phyloP scores from a whole-genome alignment of 1,140 invertebrate species.

The Hylaeus volcanicus region DNA sequence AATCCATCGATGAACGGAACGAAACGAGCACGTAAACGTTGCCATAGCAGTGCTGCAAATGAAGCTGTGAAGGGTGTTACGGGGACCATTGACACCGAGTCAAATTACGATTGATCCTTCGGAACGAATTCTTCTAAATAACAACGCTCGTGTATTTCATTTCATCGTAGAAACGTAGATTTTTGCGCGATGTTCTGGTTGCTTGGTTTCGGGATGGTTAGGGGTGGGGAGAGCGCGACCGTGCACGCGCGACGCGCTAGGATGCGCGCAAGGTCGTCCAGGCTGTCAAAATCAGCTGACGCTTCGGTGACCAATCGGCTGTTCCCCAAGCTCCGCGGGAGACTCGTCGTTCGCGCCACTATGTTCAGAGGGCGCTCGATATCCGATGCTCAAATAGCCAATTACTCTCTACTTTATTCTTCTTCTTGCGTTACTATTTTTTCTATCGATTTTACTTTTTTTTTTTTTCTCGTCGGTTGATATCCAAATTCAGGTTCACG shows the following conservation, averaged over 20 bases:
- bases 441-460: not conserved
- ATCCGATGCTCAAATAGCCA: too few relatives aligned
- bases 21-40: conserved; percentile 34
- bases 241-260: conserved; percentile 28
- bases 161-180: too few relatives aligned
- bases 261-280: conserved; percentile 62
- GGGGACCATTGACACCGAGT: too few relatives aligned
- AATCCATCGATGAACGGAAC: conserved; percentile 38
- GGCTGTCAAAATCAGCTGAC: conserved; percentile 73
- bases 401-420: not conserved
- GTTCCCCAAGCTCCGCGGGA: conserved; percentile 44
- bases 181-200: too few relatives aligned
- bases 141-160: too few relatives aligned
- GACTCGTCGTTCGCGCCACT: not conserved
- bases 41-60: not conserved
- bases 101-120: too few relatives aligned
- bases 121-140: too few relatives aligned
- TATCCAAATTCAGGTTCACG: not conserved
- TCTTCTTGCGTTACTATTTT: too few relatives aligned
- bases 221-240: not conserved
- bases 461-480: not conserved
- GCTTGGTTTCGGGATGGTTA: not conserved
- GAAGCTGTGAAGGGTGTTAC: too few relatives aligned
- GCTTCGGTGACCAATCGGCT: conserved; percentile 62
- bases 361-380: not conserved